These are phyloP conservation scores for Diplodus puntazzo DNA, from an alignment of 2,797 vertebrate species.

Conservation along the genomic window DNA sequence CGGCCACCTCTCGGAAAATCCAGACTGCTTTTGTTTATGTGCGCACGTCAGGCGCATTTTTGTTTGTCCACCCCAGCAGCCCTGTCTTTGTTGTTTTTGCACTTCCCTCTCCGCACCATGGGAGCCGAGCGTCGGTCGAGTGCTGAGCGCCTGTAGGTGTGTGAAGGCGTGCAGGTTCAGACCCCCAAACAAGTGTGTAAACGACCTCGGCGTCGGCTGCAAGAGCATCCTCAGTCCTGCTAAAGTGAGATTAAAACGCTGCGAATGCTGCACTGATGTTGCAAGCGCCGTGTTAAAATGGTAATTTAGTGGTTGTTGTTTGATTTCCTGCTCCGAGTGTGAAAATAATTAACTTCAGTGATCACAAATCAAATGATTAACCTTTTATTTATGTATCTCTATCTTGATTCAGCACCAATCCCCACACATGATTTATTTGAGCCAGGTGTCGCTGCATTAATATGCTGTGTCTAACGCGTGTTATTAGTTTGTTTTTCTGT, in stretches of 20 bases:
- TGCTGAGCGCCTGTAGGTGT: conserved; percentile 46
- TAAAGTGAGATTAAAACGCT: conserved; percentile 32
- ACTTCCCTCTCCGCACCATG: conserved; percentile 43
- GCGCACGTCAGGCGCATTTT: background rate
- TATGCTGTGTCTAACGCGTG: conserved; percentile 15
- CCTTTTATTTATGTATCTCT: background rate
- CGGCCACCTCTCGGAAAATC: background rate
- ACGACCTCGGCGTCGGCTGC: conserved; percentile 36
- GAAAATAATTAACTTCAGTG: background rate
- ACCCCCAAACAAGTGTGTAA: conserved; percentile 41
- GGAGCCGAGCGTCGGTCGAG: conserved; percentile 46
- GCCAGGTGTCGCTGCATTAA: conserved; percentile 29
- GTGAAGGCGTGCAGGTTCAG: conserved; percentile 49
- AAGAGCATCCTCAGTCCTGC: conserved; percentile 19
- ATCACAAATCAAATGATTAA: background rate
- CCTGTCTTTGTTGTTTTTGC: conserved; percentile 49
- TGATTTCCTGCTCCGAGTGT: background rate
- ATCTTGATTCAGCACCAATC: background rate
- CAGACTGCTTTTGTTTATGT: background rate
- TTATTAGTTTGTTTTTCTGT: conserved; percentile 51
- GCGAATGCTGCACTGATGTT: conserved; percentile 10
- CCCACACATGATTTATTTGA: conserved; percentile 14
- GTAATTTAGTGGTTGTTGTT: background rate
- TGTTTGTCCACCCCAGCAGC: conserved; percentile 29
- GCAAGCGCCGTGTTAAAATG: background rate